Evolutionary conservation across 1,140 invertebrate species (phyloP), one percentile per base, ranked within the genome.

Genomic region (Drosophila kepulauana): DNA sequence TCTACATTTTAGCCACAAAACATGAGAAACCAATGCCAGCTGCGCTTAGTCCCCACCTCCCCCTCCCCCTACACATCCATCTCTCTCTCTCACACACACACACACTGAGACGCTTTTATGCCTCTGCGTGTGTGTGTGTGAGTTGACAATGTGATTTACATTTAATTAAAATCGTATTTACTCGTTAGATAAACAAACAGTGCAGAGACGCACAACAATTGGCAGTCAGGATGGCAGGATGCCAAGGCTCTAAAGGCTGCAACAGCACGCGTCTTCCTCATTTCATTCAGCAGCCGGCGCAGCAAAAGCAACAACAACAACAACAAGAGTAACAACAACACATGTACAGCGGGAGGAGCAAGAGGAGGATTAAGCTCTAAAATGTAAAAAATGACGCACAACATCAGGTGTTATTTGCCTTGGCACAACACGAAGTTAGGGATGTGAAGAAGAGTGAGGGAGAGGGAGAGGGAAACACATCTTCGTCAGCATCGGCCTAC

Each of bases 141-240:
- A 76, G 80, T 75, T 88, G 85, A 89, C 80, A 88, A 88, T 84
- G 85, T 85, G 85, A 89, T 89, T 88, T 88, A 88, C 85, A 88
- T 88, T 88, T 88, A 89, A 88, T 88, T 88, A 88, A 89, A 88
- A 88, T 88, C 85, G 85, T 89, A 88, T 89, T 88, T 88, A 88
- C 84, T 84, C 84, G 78, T 82, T 84, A 88, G 85, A 88, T 80
- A 89, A 88, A 78, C 78, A 88, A 88, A 89, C 84, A 88, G 33
- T 56, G 41, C 35, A 64, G 33, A 30, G 43, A 38, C 43, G 38
- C 43, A 63, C 43, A 51, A 52, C 43, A 51, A 52, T 41, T 43
- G 48, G 16, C 38, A 54, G 38, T 4, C 48, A 15, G n/a, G 49
- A 54, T 33, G 41, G 28, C 41, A 28, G 33, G 15, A 2, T 35